phyloP scores from a whole-genome alignment of 2,113 vertebrate genomes.

The Prunella fulvescens region DNA sequence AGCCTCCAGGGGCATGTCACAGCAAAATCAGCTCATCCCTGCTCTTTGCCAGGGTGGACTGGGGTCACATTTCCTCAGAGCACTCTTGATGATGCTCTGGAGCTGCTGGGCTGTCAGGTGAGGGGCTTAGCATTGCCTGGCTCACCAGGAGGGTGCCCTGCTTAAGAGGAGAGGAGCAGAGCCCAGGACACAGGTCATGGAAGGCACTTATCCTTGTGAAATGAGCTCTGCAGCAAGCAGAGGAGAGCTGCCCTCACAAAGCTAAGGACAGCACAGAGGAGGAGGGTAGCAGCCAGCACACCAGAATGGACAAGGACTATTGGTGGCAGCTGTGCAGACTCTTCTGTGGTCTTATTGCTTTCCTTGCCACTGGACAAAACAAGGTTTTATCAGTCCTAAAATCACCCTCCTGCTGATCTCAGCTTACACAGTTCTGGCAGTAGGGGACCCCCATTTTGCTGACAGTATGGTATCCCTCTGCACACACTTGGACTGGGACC shows the following conservation, averaged over 20 bases:
- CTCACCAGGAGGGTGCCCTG: neutral
- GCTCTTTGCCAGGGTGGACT: neutral
- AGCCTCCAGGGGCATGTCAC: neutral
- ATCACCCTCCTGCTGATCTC: neutral
- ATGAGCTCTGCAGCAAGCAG: neutral
- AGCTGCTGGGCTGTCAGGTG: neutral
- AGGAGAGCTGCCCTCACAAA: neutral
- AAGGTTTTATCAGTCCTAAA: neutral
- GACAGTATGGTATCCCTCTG: fast-evolving
- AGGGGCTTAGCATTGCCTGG: neutral
- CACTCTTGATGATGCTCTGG: neutral
- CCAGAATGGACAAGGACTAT: neutral
- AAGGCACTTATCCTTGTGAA: neutral
- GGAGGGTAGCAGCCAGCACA: neutral
- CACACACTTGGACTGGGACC: neutral
- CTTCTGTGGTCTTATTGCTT: neutral
- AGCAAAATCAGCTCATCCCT: neutral
- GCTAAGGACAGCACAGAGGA: neutral
- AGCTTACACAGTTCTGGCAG: neutral
- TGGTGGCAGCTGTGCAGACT: neutral
- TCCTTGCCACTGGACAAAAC: neutral
- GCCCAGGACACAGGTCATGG: neutral
- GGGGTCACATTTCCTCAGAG: neutral
- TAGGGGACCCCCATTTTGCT: neutral
- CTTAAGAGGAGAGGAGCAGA: neutral